phyloP scores from a whole-genome alignment of 37 sponge, comb jelly and placozoan species.

The Crambe crambe region DNA sequence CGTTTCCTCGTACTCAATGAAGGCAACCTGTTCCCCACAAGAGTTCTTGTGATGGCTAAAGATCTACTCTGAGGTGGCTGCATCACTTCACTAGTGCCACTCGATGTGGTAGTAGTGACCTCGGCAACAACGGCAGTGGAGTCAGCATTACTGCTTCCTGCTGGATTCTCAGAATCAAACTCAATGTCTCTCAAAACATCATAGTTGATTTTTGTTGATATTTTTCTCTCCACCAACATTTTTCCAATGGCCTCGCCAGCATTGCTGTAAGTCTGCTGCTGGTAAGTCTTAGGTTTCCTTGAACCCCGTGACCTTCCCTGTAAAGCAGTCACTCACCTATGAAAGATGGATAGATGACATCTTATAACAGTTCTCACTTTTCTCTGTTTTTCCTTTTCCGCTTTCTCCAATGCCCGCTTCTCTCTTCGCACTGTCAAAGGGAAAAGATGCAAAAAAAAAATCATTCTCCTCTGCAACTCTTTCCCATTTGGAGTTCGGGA shows the following conservation, averaged over 20 bases:
- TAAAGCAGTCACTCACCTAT: not conserved
- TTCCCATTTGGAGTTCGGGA: not conserved
- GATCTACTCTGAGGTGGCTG: not conserved
- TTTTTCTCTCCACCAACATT: conserved; percentile 93
- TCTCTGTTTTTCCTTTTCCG: conserved; percentile 40
- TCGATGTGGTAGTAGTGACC: no score
- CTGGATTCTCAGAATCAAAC: not conserved
- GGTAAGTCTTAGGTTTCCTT: conserved; percentile 10
- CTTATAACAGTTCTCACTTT: conserved; percentile 23
- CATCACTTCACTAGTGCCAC: no score
- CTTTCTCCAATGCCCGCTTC: conserved; percentile 36
- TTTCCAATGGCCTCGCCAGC: conserved; percentile 96
- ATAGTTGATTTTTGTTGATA: conserved; percentile 93
- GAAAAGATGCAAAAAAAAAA: not conserved
- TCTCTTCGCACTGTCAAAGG: conserved; percentile 41
- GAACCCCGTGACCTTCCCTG: not conserved
- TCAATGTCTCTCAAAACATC: conserved; percentile 79
- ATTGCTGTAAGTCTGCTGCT: conserved; percentile 51
- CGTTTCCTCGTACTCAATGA: conserved; percentile 51
- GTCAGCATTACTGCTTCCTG: not conserved
- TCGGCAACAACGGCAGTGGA: no score
- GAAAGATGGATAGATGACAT: not conserved
- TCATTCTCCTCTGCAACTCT: no score
- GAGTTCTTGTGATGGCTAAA: conserved; percentile 10
- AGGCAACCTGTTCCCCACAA: conserved; percentile 35